These are phyloP conservation scores for Trissolcus japonicus DNA, from an alignment of 2,888 invertebrate species.

Conservation along the genomic window DNA sequence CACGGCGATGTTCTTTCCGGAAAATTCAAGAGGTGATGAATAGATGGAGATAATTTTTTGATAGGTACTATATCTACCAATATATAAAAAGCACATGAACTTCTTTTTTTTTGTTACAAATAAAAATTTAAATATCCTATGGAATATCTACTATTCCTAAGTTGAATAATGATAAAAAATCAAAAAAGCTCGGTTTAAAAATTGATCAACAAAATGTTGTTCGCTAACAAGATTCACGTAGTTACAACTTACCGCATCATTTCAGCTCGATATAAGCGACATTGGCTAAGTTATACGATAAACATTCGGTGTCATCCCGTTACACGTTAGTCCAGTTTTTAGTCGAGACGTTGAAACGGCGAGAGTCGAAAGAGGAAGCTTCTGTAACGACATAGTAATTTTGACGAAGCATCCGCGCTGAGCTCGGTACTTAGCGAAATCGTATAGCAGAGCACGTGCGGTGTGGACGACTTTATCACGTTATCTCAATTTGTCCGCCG, in stretches of 20 bases:
- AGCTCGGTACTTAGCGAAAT: constrained; percentile 46
- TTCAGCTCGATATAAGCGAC: constrained; percentile 17
- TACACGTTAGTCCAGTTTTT: constrained; percentile 36
- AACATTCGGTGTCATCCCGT: constrained; percentile 43
- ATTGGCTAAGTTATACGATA: constrained; percentile 45
- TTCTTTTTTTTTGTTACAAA: too few species aligned
- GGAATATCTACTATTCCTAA: too few species aligned
- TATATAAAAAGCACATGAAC: too few species aligned
- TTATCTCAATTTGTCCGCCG: constrained; percentile 53
- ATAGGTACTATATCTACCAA: too few species aligned
- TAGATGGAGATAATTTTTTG: too few species aligned
- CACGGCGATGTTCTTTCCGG: too few species aligned
- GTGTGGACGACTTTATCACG: constrained; percentile 47
- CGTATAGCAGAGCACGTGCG: constrained; percentile 45
- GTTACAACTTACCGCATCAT: constrained; percentile 14
- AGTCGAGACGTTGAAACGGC: constrained; percentile 29
- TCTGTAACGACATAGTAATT: constrained; percentile 56
- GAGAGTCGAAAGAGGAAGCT: constrained; percentile 1
- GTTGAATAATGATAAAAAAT: too few species aligned
- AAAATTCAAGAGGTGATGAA: too few species aligned
- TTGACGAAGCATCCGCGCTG: constrained; percentile 50
- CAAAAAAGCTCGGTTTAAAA: not conserved
- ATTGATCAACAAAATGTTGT: constrained; percentile 6
- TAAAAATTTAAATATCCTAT: too few species aligned
- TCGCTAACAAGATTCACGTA: not conserved